Evolutionary conservation across 1,140 invertebrate genomes (phyloP), one percentile per base, ranked within the genome.

Genomic region (Bombus waltoni): DNA sequence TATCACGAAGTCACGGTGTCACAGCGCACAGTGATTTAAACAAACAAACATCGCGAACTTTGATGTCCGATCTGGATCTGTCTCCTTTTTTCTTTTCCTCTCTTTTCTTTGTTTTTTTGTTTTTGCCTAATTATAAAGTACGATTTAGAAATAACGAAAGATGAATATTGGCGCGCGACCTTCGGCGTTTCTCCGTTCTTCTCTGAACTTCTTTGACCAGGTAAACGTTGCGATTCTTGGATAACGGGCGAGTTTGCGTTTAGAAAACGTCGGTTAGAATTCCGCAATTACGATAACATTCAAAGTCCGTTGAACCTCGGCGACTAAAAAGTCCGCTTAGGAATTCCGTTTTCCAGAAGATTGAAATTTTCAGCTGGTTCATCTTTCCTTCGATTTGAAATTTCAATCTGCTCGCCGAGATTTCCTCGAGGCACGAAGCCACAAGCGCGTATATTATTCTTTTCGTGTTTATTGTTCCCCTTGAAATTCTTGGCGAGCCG

Each of bases 301-400:
- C 2, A 0, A 9, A 38, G 25, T 1, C 25, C 25, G 1, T 25
- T 22, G 13, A 28, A 42, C 8, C 28, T n/a, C 0, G 2, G 1
- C 35, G 22, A 38, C 8, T 0, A 38, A 15, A 1, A 38, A 40
- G 4, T 8, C 5, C 10, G 25, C 18, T 53, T 18, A 18, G 5
- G 6, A 53, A 53, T 22, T 22, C 47, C 0, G 47, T 8, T 22
- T 22, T 53, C 18, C 1, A 22, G 47, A 53, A 53, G 8, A 53
- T 53, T 2, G 0, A 8, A 22, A 53, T 53, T 53, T 53, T 22
- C 18, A 53, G 5, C 47, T 0, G 18, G 18, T 22, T 8, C 22
- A 22, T 53, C 47, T 53, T 53, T 2, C 5, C 47, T 22, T 22
- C 18, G 18, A 53, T 53, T 53, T 22, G 47, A 53, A 53, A 53